Evolutionary conservation across 2,797 vertebrate genomes (phyloP).

Genomic region (Poeciliopsis turneri): DNA sequence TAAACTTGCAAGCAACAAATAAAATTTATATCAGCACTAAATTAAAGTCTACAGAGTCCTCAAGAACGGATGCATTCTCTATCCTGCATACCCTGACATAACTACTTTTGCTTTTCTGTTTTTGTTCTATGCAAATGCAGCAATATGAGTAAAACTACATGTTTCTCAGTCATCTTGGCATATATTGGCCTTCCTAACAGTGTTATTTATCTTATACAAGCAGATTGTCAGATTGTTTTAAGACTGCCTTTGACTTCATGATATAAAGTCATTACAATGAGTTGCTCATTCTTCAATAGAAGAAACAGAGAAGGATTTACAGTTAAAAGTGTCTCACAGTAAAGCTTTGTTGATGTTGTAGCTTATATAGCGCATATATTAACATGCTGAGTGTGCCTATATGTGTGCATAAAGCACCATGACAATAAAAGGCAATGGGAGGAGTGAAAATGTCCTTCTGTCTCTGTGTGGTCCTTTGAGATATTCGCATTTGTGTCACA

Average conservation of each 20-base stretch:
- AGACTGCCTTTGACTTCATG: slow-evolving; percentile 40
- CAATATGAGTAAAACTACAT: not conserved
- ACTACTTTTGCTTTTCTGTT: not conserved
- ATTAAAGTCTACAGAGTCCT: not conserved
- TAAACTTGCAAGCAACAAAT: not conserved
- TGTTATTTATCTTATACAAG: slow-evolving; percentile 14
- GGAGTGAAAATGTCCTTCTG: slow-evolving; percentile 18
- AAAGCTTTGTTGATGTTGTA: slow-evolving; percentile 25
- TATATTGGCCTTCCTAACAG: not conserved
- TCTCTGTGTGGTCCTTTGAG: slow-evolving; percentile 45
- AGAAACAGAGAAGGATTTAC: slow-evolving; percentile 40
- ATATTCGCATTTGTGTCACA: slow-evolving; percentile 49
- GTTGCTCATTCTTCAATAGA: slow-evolving; percentile 14
- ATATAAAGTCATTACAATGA: slow-evolving; percentile 4
- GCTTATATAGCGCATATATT: slow-evolving; percentile 14
- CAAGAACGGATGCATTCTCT: not conserved
- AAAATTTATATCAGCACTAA: not conserved
- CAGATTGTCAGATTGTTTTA: slow-evolving; percentile 3
- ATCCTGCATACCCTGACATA: not conserved
- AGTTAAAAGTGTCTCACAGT: slow-evolving; percentile 37
- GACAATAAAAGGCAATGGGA: slow-evolving; percentile 8
- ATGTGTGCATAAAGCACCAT: not conserved
- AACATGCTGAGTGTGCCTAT: slow-evolving; percentile 8
- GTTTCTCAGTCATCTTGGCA: not conserved
- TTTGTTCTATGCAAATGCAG: not conserved